Conservation (phyloP, 2,888 invertebrate genomes). For the Macroteleia sp. region DNA sequence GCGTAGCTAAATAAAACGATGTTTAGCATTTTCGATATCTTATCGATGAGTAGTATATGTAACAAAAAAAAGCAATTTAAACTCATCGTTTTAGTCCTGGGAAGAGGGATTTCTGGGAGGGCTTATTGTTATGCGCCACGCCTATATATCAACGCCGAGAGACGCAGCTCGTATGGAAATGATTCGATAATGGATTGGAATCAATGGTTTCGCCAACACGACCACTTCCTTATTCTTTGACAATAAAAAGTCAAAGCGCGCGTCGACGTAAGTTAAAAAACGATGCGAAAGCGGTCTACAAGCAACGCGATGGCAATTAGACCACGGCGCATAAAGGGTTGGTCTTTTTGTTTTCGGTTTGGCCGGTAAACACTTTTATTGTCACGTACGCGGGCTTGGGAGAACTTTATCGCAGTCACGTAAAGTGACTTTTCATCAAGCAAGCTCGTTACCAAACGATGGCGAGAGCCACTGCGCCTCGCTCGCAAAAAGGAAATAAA, state of each 20-base stretch:
- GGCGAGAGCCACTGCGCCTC: conserved; percentile 25
- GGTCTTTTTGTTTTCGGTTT: conserved; percentile 35
- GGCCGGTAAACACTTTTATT: conserved; percentile 57
- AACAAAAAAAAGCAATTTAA: too few species aligned
- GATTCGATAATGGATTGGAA: conserved; percentile 29
- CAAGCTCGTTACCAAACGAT: conserved; percentile 57
- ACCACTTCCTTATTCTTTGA: not conserved
- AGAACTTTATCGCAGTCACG: conserved; percentile 61
- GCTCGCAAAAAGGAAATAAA: conserved; percentile 46
- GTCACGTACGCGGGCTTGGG: conserved; percentile 45
- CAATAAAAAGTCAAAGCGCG: conserved; percentile 8
- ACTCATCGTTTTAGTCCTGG: conserved; percentile 32
- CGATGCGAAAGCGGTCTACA: not conserved
- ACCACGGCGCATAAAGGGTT: not conserved
- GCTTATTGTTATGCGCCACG: conserved; percentile 24
- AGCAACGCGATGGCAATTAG: conserved; percentile 18
- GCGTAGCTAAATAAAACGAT: too few species aligned
- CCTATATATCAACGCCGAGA: conserved; percentile 17
- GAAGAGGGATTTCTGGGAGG: conserved; percentile 4
- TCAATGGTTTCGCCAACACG: too few species aligned
- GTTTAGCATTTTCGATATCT: too few species aligned
- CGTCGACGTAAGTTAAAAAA: not conserved
- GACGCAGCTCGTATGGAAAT: conserved; percentile 35
- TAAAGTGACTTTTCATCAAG: conserved; percentile 64
- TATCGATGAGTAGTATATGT: too few species aligned